A percentile compares a stretch with the other conserved stretches of the same genome.
Conservation (phyloP, 2,888 invertebrate genomes). For the Omphaloscelis lunosa region DNA sequence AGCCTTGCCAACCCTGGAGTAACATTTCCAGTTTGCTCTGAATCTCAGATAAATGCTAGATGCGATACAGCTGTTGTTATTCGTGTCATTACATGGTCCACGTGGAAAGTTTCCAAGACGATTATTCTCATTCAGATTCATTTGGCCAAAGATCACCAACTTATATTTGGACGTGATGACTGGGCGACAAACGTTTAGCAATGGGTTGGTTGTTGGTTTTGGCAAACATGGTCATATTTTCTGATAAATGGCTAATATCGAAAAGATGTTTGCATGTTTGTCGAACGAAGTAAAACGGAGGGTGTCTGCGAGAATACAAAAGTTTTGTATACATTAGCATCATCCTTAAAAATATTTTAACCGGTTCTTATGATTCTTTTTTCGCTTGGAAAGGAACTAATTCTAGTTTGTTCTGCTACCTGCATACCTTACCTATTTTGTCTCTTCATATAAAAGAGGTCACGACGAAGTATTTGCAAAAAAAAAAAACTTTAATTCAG, state of each 20-base stretch:
- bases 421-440: not conserved
- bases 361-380: not conserved
- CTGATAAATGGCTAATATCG: not conserved
- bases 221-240: not conserved
- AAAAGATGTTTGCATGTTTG: not conserved
- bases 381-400: not conserved
- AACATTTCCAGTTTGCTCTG: slow-evolving; percentile 14
- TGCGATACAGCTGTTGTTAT: slow-evolving; percentile 51
- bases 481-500: no score
- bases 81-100: slow-evolving; percentile 55
- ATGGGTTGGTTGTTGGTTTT: slow-evolving; percentile 33
- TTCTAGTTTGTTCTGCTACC: not conserved
- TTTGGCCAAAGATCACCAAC: slow-evolving; percentile 42
- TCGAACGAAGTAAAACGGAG: not conserved
- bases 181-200: slow-evolving; percentile 18
- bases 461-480: not conserved
- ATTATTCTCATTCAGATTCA: slow-evolving; percentile 37
- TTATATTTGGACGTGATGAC: slow-evolving; percentile 12
- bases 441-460: not conserved
- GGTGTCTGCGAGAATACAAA: not conserved
- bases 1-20: slow-evolving; percentile 8
- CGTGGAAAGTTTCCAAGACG: slow-evolving; percentile 57
- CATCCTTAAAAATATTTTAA: not conserved
- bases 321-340: slow-evolving; percentile 25
- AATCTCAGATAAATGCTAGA: slow-evolving; percentile 14